Percentiles rank a stretch among this genome's conserved stretches.
phyloP scores from a whole-genome alignment of 1,140 invertebrate species.

The Eupeodes corollae region DNA sequence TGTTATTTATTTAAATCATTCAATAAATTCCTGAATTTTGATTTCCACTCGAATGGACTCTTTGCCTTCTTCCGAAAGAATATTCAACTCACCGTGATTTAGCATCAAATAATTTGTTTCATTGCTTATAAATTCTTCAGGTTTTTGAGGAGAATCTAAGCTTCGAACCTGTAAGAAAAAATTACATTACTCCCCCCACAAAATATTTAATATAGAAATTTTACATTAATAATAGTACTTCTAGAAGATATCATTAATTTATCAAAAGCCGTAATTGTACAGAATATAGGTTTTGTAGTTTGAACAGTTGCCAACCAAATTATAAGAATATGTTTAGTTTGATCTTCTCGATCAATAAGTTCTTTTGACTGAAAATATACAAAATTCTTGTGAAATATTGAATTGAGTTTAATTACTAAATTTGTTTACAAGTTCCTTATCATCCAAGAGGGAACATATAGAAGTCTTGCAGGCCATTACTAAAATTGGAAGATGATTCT shows the following conservation, averaged over 20 bases:
- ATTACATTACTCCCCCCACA: background rate
- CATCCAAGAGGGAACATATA: background rate
- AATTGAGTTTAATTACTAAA: background rate
- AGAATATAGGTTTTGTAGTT: conserved; percentile 7
- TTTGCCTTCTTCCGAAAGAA: conserved; percentile 3
- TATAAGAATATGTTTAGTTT: conserved; percentile 2
- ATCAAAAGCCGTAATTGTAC: conserved; percentile 8
- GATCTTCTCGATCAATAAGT: background rate
- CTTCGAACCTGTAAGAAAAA: background rate
- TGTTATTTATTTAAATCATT: background rate
- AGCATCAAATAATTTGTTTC: conserved; percentile 8
- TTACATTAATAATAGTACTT: conserved; percentile 5
- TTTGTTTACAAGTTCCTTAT: conserved; percentile 3
- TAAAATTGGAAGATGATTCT: conserved; percentile 7
- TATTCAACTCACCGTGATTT: conserved; percentile 8
- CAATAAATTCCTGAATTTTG: conserved; percentile 6
- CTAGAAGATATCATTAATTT: conserved; percentile 6
- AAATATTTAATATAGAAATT: background rate
- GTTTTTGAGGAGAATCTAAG: conserved; percentile 5
- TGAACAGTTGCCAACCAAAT: conserved; percentile 10
- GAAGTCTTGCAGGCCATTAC: conserved; percentile 10
- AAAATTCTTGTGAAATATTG: too few species aligned
- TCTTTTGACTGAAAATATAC: too few species aligned
- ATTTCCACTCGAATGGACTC: conserved; percentile 8
- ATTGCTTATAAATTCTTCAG: conserved; percentile 5